Evolutionary conservation across 2,113 vertebrate species (phyloP).

Genomic region (Nothobranchius kuhntae): DNA sequence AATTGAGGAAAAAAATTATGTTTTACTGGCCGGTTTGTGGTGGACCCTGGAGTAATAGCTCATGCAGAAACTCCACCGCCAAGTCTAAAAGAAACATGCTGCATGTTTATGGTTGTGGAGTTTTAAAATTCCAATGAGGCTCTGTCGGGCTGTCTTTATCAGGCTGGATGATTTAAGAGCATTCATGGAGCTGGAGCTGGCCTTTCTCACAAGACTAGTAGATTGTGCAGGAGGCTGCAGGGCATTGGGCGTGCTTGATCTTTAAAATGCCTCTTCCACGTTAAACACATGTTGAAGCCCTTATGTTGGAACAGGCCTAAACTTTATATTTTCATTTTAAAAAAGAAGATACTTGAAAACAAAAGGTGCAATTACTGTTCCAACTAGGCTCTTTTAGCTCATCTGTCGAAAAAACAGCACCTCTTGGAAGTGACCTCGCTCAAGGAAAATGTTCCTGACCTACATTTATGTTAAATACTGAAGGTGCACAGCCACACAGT

Average conservation of each 20-base stretch:
- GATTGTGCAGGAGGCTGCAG: conserved; percentile 23
- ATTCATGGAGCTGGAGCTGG: conserved; percentile 42
- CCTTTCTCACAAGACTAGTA: conserved; percentile 17
- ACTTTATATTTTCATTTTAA: too few species aligned
- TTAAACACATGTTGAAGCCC: too few species aligned
- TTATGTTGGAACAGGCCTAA: too few species aligned
- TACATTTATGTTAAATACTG: too few species aligned
- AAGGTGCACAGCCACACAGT: too few species aligned
- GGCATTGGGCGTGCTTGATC: conserved; percentile 43
- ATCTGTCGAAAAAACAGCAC: too few species aligned
- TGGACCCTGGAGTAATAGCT: conserved; percentile 56
- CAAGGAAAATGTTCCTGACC: too few species aligned
- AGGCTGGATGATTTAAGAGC: conserved; percentile 62
- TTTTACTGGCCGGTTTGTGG: conserved; percentile 37
- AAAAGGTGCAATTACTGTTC: too few species aligned
- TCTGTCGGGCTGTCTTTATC: conserved; percentile 51
- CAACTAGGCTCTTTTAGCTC: too few species aligned
- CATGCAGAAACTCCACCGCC: conserved; percentile 40
- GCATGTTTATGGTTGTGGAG: conserved; percentile 56
- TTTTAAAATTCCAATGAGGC: conserved; percentile 71
- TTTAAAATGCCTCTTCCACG: conserved; percentile 51
- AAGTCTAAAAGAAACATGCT: conserved; percentile 47
- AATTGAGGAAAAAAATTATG: conserved; percentile 40
- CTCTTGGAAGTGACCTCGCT: too few species aligned
- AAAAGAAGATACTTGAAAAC: too few species aligned